Evolutionary conservation across 2,797 vertebrate genomes (phyloP), one percentile per base, ranked within the genome.

Genomic region (Eurystomus glaucurus): DNA sequence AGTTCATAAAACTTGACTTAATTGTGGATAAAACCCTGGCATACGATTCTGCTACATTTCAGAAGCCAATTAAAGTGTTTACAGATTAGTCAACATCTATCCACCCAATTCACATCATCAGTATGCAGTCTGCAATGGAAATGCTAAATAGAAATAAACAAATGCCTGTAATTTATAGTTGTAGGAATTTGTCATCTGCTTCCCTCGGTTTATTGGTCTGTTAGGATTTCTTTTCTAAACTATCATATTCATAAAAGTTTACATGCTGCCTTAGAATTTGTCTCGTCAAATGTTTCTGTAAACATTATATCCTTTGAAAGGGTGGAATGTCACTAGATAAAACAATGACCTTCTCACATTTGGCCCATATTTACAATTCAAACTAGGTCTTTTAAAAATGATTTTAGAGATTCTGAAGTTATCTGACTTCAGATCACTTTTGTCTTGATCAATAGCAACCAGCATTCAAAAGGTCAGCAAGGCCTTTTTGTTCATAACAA

Each of bases 21-120:
- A 84, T 86, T 91, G n/a, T 90, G 45, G 41, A 70, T 88, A 64
- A 94, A 96, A 85, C 26, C 28, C 41, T 93, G 74, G 68, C 82
- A 58, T 57, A 76, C 9, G 80, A 92, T 89, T 65, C 37, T 62
- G 46, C 70, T 94, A 29, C 57, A 87, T 83, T 97, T 97, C 82
- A 77, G 64, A 81, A 95, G 74, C 86, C 91, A 97, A 77, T 88
- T 92, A 91, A 92, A 83, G 50, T 86, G 90, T 93, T 96, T 95
- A 85, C 62, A 83, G 92, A 96, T 96, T 94, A 97, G 91, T 95
- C 90, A 94, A 96, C 68, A 84, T 95, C 88, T 79, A 91, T 78
- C 88, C 76, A 78, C 83, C 85, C 90, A 95, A 85, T 35, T 78
- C 18, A 2, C 72, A 84, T 89, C 64, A 95, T 96, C 94, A 97